Evolutionary conservation across 2,113 vertebrate species (phyloP).

Genomic region (Oostethus manadensis): DNA sequence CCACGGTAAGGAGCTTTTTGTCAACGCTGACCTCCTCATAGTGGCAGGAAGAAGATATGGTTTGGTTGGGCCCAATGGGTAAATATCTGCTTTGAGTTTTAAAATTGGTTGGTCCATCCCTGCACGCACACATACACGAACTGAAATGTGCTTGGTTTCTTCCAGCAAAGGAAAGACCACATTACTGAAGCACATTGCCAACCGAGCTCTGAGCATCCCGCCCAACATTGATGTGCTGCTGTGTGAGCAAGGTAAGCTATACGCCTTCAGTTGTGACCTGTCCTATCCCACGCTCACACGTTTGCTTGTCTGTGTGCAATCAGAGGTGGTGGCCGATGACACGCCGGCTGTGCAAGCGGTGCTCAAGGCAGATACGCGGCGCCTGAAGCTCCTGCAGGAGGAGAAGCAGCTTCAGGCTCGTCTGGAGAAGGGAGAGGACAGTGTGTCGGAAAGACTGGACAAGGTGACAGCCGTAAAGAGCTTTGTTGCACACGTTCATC

Average conservation of each 20-base stretch:
- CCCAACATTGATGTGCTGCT: slow-evolving; percentile 90
- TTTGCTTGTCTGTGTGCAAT: not conserved
- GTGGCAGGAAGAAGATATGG: slow-evolving; percentile 88
- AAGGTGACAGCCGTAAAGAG: slow-evolving; percentile 69
- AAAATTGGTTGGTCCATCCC: not conserved
- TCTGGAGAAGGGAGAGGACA: slow-evolving; percentile 83
- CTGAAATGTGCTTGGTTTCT: not conserved
- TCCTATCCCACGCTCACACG: not conserved
- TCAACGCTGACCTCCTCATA: slow-evolving; percentile 87
- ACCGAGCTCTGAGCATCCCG: slow-evolving; percentile 86
- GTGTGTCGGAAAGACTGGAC: slow-evolving; percentile 75
- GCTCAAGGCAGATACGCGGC: slow-evolving; percentile 83
- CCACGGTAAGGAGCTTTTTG: slow-evolving; percentile 88
- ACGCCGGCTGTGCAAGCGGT: slow-evolving; percentile 87
- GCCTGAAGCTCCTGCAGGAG: slow-evolving; percentile 83
- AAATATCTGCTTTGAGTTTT: slow-evolving; percentile 24
- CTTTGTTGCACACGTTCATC: no score
- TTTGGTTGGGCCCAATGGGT: slow-evolving; percentile 92
- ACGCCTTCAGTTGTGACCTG: not conserved
- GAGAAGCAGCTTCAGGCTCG: slow-evolving; percentile 77
- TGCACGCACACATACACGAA: no score
- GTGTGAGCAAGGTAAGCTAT: slow-evolving; percentile 83
- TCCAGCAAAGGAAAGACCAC: slow-evolving; percentile 91
- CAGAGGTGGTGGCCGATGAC: slow-evolving; percentile 88
- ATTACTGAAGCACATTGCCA: slow-evolving; percentile 87